Conservation (phyloP, 2,888 invertebrate species). For the Timema podura region DNA sequence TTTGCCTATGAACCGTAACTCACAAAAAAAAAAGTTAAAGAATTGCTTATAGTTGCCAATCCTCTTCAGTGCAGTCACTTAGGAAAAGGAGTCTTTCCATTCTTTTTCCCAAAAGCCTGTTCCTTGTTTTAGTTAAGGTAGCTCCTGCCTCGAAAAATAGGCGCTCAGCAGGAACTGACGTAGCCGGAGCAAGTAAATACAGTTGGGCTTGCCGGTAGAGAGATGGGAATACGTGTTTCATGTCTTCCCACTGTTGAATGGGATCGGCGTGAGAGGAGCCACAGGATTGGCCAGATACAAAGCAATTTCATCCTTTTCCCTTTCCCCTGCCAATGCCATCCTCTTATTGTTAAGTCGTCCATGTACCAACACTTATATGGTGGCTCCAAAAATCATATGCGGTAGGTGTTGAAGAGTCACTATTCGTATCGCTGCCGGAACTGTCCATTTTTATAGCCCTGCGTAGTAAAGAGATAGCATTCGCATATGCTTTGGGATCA, state of each 20-base stretch:
- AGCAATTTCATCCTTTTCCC: slow-evolving; percentile 4
- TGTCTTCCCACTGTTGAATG: neutral
- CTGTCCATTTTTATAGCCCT: neutral
- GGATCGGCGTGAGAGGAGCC: slow-evolving; percentile 4
- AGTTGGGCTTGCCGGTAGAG: neutral
- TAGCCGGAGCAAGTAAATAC: neutral
- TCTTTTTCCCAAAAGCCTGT: neutral
- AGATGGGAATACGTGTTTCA: neutral
- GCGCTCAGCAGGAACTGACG: neutral
- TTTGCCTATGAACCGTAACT: too few relatives aligned
- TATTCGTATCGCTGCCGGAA: neutral
- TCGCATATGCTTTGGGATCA: neutral
- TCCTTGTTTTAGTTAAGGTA: neutral
- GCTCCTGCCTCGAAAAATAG: neutral
- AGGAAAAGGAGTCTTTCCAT: neutral
- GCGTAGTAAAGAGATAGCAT: too few relatives aligned
- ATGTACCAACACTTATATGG: neutral
- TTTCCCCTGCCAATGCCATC: neutral
- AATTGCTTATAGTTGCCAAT: neutral
- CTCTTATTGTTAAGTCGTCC: neutral
- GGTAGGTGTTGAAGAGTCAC: neutral
- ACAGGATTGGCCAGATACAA: slow-evolving; percentile 7
- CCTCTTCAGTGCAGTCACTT: neutral
- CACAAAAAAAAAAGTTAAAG: too few relatives aligned
- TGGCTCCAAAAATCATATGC: neutral